phyloP scores from a whole-genome alignment of 1,140 invertebrate species.

The Polypedilum pembai region DNA sequence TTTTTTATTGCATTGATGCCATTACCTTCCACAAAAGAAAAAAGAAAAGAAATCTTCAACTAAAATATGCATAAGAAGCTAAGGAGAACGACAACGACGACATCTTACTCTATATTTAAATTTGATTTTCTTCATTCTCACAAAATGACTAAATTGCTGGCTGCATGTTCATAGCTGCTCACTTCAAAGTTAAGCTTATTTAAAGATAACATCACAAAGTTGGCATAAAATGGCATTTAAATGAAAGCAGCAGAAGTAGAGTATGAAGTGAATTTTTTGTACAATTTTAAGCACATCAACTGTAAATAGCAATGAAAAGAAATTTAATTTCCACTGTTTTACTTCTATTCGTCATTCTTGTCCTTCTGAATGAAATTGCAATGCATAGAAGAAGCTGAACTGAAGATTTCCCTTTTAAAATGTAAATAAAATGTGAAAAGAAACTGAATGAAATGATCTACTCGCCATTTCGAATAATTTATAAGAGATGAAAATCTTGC shows the following conservation, averaged over 20 bases:
- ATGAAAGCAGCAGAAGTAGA: background rate
- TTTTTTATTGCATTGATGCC: background rate
- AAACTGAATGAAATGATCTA: too few relatives aligned
- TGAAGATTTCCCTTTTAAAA: too few relatives aligned
- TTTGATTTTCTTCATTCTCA: background rate
- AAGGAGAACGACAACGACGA: too few relatives aligned
- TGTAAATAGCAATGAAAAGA: background rate
- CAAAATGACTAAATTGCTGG: background rate
- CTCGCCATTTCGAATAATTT: too few relatives aligned
- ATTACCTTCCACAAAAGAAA: too few relatives aligned
- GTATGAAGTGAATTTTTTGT: background rate
- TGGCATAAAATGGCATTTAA: conserved; percentile 6
- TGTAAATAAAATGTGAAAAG: too few relatives aligned
- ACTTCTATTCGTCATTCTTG: too few relatives aligned
- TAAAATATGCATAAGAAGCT: too few relatives aligned
- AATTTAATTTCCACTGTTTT: background rate
- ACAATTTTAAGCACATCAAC: background rate
- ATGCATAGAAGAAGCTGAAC: too few relatives aligned
- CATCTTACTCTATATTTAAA: conserved; percentile 13
- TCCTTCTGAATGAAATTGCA: too few relatives aligned
- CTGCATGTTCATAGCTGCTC: background rate
- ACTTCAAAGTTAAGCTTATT: conserved; percentile 9
- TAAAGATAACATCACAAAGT: conserved; percentile 6
- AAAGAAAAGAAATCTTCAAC: too few relatives aligned
- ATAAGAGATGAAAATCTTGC: too few relatives aligned